Percentiles rank a stretch among this genome's conserved stretches.
These are phyloP conservation scores for Pyrocephalus nanus DNA, from an alignment of 2,797 vertebrate genomes.

Conservation along the genomic window DNA sequence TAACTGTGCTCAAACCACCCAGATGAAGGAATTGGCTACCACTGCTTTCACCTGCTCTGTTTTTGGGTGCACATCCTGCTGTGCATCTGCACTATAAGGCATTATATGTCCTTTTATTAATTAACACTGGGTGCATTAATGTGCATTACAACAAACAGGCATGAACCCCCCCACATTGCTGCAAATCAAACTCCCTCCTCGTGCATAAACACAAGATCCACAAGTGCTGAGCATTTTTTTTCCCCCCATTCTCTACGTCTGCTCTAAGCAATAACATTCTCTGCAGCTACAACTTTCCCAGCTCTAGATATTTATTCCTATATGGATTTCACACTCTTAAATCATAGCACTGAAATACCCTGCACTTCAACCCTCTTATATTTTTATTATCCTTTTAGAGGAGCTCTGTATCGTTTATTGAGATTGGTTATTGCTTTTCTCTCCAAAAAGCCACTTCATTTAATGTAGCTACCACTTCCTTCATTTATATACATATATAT, in stretches of 20 bases:
- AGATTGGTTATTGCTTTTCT: background rate
- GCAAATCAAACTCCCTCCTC: background rate
- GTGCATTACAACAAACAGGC: background rate
- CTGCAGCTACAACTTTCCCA: background rate
- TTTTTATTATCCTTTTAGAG: background rate
- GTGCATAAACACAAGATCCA: background rate
- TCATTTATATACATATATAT: background rate
- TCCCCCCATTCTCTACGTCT: background rate
- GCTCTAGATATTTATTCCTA: background rate
- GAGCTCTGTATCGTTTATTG: background rate
- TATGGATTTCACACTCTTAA: background rate
- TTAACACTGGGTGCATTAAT: rapidly evolving
- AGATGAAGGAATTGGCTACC: background rate
- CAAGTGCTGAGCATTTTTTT: background rate
- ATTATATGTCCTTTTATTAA: rapidly evolving
- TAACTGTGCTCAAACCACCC: background rate
- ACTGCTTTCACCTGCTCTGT: background rate
- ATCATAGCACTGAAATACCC: background rate
- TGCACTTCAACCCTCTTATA: background rate
- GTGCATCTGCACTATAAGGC: background rate
- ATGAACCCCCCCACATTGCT: background rate
- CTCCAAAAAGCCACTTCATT: conserved; percentile 9
- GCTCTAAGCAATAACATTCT: background rate
- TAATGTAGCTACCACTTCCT: background rate
- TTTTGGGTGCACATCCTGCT: background rate